Evolutionary conservation across 2,113 vertebrate species (phyloP).

Genomic region (Regulus satrapa): DNA sequence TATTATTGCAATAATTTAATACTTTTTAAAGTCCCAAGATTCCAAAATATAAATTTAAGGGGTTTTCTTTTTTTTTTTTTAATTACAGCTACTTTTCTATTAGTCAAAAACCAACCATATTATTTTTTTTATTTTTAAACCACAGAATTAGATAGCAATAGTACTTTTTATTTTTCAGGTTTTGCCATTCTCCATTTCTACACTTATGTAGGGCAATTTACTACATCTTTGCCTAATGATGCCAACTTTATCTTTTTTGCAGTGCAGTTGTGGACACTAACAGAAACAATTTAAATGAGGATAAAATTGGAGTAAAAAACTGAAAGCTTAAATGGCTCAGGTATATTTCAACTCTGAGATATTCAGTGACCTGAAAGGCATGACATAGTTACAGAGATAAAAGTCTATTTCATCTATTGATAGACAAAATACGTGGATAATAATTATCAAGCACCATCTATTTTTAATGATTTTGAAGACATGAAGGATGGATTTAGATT

Average conservation of each 20-base stretch:
- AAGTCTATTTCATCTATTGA: background rate
- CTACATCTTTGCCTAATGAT: background rate
- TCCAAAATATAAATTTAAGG: background rate
- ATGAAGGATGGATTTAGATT: background rate
- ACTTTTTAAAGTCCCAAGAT: background rate
- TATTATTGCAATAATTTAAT: background rate
- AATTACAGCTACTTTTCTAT: background rate
- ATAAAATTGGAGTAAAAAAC: background rate
- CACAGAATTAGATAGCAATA: background rate
- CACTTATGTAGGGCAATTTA: background rate
- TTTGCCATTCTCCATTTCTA: background rate
- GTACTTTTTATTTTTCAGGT: background rate
- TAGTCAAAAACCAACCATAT: background rate
- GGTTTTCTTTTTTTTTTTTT: background rate
- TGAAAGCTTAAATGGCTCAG: background rate
- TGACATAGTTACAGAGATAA: background rate
- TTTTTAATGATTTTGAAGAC: background rate
- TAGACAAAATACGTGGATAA: background rate
- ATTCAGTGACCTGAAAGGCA: background rate
- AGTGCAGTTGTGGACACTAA: background rate
- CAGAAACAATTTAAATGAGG: background rate
- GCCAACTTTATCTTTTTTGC: background rate
- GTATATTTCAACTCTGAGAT: background rate
- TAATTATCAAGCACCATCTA: background rate
- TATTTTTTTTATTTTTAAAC: background rate